Conservation (phyloP, 2,888 invertebrate genomes). For the Callyntrura guangdongensis region DNA sequence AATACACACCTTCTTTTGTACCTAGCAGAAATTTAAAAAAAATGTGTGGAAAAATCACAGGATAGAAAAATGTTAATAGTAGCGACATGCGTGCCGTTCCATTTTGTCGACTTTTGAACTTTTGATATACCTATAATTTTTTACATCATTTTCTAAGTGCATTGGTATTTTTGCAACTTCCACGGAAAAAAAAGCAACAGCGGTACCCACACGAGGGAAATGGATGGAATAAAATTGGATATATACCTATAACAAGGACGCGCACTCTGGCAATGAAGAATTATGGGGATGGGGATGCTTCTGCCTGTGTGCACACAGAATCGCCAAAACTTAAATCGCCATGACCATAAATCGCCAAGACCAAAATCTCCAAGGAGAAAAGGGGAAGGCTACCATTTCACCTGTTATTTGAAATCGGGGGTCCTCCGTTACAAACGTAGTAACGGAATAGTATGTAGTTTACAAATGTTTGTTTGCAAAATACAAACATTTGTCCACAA, state of each 20-base stretch:
- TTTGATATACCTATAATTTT: neutral
- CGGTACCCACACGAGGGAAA: neutral
- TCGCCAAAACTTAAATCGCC: too few species aligned
- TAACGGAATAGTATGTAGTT: too few species aligned
- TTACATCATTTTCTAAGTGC: neutral
- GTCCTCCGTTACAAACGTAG: too few species aligned
- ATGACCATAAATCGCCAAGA: too few species aligned
- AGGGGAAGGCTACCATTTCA: too few species aligned
- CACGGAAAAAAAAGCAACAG: neutral
- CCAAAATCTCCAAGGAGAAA: too few species aligned
- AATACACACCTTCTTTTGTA: too few species aligned
- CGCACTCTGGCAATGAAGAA: neutral
- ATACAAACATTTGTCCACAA: too few species aligned
- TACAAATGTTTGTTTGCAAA: too few species aligned
- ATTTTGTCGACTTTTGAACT: slow-evolving; percentile 50
- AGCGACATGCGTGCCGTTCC: neutral
- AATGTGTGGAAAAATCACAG: neutral
- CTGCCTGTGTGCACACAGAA: neutral
- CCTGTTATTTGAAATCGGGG: too few species aligned
- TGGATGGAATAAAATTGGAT: neutral
- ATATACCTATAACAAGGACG: neutral
- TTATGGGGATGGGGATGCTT: neutral
- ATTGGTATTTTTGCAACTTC: neutral
- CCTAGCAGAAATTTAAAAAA: neutral
- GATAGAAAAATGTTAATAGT: neutral